These are phyloP conservation scores for Tylochromis polylepis DNA, from an alignment of 2,113 vertebrate genomes.

Conservation along the genomic window DNA sequence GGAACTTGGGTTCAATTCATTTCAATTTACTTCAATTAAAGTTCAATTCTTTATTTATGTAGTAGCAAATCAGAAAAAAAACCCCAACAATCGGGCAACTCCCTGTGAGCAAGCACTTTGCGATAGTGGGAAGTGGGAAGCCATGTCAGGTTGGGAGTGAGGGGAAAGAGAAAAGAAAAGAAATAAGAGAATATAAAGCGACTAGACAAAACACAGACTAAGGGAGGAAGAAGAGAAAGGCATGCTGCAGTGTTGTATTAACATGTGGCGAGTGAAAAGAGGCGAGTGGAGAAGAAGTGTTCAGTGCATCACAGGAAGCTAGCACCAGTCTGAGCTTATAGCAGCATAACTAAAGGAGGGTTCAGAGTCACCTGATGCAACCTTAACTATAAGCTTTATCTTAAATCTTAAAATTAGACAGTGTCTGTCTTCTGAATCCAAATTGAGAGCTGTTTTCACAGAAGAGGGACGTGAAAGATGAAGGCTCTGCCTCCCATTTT, in stretches of 20 bases:
- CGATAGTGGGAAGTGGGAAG: neutral
- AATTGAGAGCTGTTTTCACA: neutral
- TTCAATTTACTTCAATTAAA: neutral
- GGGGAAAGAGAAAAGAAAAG: neutral
- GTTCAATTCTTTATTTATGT: neutral
- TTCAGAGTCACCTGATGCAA: neutral
- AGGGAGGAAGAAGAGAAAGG: neutral
- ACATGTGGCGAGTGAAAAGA: neutral
- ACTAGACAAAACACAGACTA: neutral
- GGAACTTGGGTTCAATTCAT: neutral
- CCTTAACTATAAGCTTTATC: neutral
- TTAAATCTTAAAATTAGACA: neutral
- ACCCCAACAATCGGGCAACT: neutral
- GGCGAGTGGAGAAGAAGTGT: neutral
- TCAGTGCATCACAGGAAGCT: too few relatives aligned
- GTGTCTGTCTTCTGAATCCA: neutral
- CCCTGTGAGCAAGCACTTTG: neutral
- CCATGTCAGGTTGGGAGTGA: neutral
- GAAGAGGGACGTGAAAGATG: neutral
- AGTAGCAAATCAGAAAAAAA: neutral
- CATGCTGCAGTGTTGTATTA: neutral
- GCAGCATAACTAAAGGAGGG: neutral
- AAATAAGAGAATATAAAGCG: neutral
- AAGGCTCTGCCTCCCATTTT: fast-evolving
- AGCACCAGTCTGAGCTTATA: neutral